Conservation (phyloP, 2,888 invertebrate species). For the Mongoloraphidia duomilia region DNA sequence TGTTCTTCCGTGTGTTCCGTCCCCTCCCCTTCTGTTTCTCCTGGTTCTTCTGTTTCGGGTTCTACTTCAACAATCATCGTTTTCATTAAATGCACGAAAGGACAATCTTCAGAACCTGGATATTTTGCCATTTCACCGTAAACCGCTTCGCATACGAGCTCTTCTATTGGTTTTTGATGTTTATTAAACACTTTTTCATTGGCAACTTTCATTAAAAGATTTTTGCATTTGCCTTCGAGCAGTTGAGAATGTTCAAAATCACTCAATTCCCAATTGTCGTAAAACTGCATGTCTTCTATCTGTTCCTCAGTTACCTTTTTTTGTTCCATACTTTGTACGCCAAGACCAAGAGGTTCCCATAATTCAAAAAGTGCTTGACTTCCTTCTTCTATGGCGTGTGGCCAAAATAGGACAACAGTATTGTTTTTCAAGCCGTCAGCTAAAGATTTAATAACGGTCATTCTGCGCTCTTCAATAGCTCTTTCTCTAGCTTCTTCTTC, state of each 20-base stretch:
- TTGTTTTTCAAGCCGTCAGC: constrained; percentile 34
- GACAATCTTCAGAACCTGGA: constrained; percentile 6
- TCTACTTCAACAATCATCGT: not conserved
- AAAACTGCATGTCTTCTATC: constrained; percentile 25
- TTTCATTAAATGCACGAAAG: not conserved
- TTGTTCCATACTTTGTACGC: constrained; percentile 8
- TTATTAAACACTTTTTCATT: not conserved
- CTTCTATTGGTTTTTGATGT: constrained; percentile 3
- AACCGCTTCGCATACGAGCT: constrained; percentile 1
- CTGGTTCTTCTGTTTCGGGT: constrained; percentile 8
- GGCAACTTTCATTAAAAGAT: not conserved
- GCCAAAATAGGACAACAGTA: constrained; percentile 36
- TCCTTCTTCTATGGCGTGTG: constrained; percentile 27
- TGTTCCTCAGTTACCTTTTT: constrained; percentile 12
- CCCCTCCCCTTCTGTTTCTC: constrained; percentile 9
- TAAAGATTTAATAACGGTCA: constrained; percentile 35
- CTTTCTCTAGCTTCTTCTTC: constrained; percentile 31
- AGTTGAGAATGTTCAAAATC: not conserved
- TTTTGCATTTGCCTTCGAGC: not conserved
- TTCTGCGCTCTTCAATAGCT: constrained; percentile 33
- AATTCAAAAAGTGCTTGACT: constrained; percentile 5
- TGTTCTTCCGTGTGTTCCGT: constrained; percentile 1
- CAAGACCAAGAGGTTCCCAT: constrained; percentile 12
- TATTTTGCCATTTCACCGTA: constrained; percentile 5
- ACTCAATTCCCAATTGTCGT: constrained; percentile 14